Conservation (phyloP, 2,888 invertebrate genomes). For the Anoplius nigerrimus region DNA sequence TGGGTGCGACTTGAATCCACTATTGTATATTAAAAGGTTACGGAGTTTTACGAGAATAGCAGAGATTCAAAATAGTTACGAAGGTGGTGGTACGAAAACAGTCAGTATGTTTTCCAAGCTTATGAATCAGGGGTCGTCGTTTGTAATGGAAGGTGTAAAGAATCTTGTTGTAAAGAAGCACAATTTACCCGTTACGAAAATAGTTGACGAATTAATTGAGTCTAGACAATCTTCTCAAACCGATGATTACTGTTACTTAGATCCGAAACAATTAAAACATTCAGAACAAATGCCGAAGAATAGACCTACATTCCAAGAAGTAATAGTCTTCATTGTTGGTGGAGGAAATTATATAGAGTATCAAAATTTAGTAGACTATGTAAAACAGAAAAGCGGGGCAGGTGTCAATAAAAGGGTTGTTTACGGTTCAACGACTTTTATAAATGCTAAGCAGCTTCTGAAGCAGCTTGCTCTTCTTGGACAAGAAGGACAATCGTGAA, state of each 20-base stretch:
- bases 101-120: conserved; percentile 99
- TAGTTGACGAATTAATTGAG: conserved; percentile 93
- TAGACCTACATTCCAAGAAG: conserved; percentile 86
- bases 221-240: conserved; percentile 85
- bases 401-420: conserved; percentile 88
- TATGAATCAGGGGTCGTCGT: conserved; percentile 96
- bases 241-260: conserved; percentile 94
- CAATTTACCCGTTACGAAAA: conserved; percentile 94
- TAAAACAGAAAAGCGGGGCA: conserved; percentile 87
- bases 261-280: conserved; percentile 93
- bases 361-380: conserved; percentile 97
- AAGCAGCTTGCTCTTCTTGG: conserved; percentile 91
- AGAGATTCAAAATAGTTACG: conserved; percentile 86
- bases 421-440: conserved; percentile 96
- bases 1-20: conserved; percentile 90
- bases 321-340: conserved; percentile 93
- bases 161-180: conserved; percentile 99
- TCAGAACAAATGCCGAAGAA: conserved; percentile 81
- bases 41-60: conserved; percentile 89
- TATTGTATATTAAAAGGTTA: conserved; percentile 95
- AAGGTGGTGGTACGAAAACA: conserved; percentile 95
- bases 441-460: conserved; percentile 95
- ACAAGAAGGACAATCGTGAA: conserved; percentile 79
- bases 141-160: conserved; percentile 99
- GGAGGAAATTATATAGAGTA: conserved; percentile 99